These are phyloP conservation scores for Cheilosia pagana DNA, from an alignment of 2,888 invertebrate species.

Conservation along the genomic window DNA sequence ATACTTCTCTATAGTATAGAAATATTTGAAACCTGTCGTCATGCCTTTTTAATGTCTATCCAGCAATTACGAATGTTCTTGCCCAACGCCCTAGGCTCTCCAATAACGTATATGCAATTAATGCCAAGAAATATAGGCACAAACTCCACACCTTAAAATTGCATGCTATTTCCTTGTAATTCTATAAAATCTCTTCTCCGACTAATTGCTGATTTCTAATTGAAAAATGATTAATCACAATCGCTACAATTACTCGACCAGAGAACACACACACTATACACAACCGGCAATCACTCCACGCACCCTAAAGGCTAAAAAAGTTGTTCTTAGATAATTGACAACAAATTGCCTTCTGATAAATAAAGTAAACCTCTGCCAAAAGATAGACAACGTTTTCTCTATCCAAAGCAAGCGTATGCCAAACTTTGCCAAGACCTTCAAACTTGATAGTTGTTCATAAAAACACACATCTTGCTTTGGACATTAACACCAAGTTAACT, in stretches of 20 bases:
- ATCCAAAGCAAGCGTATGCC: neutral
- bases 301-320: slow-evolving; percentile 26
- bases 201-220: slow-evolving; percentile 47
- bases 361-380: neutral
- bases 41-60: slow-evolving; percentile 3
- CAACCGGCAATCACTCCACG: slow-evolving; percentile 15
- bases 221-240: slow-evolving; percentile 42
- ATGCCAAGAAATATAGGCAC: slow-evolving; percentile 20
- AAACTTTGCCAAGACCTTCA: slow-evolving; percentile 26
- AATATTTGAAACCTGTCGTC: neutral
- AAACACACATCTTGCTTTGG: slow-evolving; percentile 8
- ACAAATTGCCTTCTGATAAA: slow-evolving; percentile 28
- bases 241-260: slow-evolving; percentile 28
- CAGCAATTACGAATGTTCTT: slow-evolving; percentile 8
- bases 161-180: slow-evolving; percentile 35
- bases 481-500: slow-evolving; percentile 32
- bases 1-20: no score
- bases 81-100: slow-evolving; percentile 3
- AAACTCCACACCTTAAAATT: slow-evolving; percentile 23
- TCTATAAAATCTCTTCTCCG: slow-evolving; percentile 21
- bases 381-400: neutral
- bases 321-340: slow-evolving; percentile 49
- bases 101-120: slow-evolving; percentile 36
- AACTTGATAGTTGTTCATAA: neutral
- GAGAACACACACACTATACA: neutral